Conservation (phyloP, 2,797 vertebrate genomes). For the Otus scops region DNA sequence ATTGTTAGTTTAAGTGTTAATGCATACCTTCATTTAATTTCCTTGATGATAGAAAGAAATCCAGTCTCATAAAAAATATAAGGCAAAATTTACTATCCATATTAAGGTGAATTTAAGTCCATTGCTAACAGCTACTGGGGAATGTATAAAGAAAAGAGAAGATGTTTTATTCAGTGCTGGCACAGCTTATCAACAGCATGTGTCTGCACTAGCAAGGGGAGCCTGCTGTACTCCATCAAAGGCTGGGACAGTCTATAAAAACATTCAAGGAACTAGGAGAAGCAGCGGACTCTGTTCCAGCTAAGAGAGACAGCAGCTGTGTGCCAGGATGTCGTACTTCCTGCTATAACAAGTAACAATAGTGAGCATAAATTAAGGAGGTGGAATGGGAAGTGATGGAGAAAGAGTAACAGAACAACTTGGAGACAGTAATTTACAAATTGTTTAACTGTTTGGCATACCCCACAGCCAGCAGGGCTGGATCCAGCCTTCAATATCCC, state of each 20-base stretch:
- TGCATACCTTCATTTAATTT: neutral
- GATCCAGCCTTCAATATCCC: neutral
- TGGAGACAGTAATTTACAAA: conserved; percentile 14
- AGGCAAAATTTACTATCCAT: neutral
- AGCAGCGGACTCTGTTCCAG: conserved; percentile 16
- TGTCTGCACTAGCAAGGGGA: conserved; percentile 8
- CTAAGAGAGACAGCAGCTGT: conserved; percentile 11
- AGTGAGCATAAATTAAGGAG: neutral
- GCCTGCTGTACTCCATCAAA: conserved; percentile 37
- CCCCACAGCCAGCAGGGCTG: neutral
- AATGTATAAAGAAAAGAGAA: neutral
- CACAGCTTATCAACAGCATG: conserved; percentile 39
- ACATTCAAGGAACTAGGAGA: conserved; percentile 5
- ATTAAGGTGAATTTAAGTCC: conserved; percentile 1
- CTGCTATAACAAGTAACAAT: conserved; percentile 4
- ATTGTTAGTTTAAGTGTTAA: conserved; percentile 11
- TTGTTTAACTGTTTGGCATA: conserved; percentile 2
- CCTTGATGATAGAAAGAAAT: conserved; percentile 7
- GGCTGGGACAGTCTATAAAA: conserved; percentile 40
- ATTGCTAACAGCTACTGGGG: neutral
- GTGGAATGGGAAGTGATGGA: neutral
- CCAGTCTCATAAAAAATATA: neutral
- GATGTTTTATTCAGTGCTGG: conserved; percentile 45
- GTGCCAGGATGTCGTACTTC: neutral
- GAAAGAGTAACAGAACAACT: conserved; percentile 28